A percentile compares a stretch with the other conserved stretches of the same genome.
phyloP scores from a whole-genome alignment of 2,888 invertebrate species.

The Electrophaes corylata region DNA sequence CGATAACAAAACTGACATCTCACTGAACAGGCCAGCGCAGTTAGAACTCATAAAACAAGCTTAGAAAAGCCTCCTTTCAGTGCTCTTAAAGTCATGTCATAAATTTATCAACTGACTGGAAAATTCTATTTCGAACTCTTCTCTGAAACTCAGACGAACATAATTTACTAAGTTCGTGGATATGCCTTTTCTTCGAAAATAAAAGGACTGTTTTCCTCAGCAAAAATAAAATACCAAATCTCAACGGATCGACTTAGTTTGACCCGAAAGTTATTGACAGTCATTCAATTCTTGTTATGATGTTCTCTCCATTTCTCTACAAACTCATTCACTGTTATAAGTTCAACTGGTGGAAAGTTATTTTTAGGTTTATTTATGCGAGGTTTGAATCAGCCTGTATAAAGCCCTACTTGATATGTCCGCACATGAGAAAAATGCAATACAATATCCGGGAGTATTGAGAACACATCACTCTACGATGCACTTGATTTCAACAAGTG shows the following conservation, averaged over 20 bases:
- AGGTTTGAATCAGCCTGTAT: constrained; percentile 1
- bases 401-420: constrained; percentile 1
- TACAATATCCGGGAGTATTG: constrained; percentile 7
- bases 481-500: no score
- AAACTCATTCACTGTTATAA: constrained; percentile 25
- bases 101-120: constrained; percentile 12
- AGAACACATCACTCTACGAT: constrained; percentile 1
- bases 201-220: constrained; percentile 23
- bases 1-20: neutral
- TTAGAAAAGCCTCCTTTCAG: neutral
- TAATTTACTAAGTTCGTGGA: constrained; percentile 31
- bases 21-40: constrained; percentile 6
- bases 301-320: constrained; percentile 26
- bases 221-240: constrained; percentile 30
- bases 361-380: constrained; percentile 8
- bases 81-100: neutral
- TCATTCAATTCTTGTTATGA: constrained; percentile 38
- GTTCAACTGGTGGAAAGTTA: constrained; percentile 15
- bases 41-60: constrained; percentile 4
- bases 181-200: constrained; percentile 29
- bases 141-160: constrained; percentile 28
- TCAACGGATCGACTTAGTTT: constrained; percentile 36
- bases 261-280: constrained; percentile 37
- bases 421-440: constrained; percentile 5
- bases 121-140: constrained; percentile 21